These are phyloP conservation scores for Stictocephala bisonia DNA, from an alignment of 2,888 invertebrate genomes.

Conservation along the genomic window DNA sequence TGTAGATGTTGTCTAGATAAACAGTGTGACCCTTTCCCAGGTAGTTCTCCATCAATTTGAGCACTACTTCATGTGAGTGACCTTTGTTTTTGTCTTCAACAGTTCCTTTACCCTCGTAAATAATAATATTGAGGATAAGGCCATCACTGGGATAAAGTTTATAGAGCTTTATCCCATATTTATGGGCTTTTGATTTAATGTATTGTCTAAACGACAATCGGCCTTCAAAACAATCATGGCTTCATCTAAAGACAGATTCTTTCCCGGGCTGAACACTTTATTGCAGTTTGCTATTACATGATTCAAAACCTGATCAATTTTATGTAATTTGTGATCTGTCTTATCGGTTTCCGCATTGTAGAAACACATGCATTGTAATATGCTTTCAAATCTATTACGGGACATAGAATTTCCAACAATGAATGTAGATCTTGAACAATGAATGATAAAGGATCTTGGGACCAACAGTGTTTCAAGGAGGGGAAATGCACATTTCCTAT, in stretches of 20 bases:
- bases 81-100: slow-evolving; percentile 4
- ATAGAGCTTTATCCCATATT: slow-evolving; percentile 39
- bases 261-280: slow-evolving; percentile 22
- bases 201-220: slow-evolving; percentile 25
- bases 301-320: slow-evolving; percentile 28
- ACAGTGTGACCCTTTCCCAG: slow-evolving; percentile 10
- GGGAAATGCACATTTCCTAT: slow-evolving; percentile 19
- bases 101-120: slow-evolving; percentile 26
- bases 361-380: slow-evolving; percentile 36
- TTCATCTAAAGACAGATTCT: slow-evolving; percentile 17
- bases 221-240: slow-evolving; percentile 9
- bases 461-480: slow-evolving; percentile 34
- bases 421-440: not conserved
- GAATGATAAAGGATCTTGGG: slow-evolving; percentile 6
- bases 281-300: slow-evolving; percentile 26
- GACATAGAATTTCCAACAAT: slow-evolving; percentile 25
- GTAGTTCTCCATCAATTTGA: slow-evolving; percentile 1
- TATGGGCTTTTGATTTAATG: slow-evolving; percentile 23
- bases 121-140: slow-evolving; percentile 18
- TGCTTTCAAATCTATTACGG: slow-evolving; percentile 22
- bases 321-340: slow-evolving; percentile 11
- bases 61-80: not conserved
- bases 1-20: slow-evolving; percentile 8
- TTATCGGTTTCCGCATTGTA: slow-evolving; percentile 16
- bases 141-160: slow-evolving; percentile 18